Conservation (phyloP, 2,797 vertebrate genomes). For the Sebastes taczanowskii region DNA sequence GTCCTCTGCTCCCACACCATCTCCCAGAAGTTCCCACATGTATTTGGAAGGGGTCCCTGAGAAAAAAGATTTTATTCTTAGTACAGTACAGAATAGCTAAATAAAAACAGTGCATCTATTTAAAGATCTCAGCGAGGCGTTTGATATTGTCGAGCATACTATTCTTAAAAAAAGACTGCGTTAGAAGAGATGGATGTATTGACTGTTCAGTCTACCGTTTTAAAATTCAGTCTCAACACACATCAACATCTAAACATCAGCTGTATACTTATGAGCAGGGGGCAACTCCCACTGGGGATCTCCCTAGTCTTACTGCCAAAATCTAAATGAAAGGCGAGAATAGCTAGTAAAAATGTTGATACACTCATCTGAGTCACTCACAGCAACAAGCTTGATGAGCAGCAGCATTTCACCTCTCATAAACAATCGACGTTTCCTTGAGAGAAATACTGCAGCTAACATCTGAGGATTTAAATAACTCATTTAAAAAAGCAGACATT, state of each 20-base stretch:
- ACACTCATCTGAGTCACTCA: background rate
- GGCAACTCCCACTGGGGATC: background rate
- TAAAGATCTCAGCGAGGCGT: background rate
- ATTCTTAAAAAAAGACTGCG: background rate
- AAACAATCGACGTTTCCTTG: background rate
- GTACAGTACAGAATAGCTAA: background rate
- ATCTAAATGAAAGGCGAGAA: background rate
- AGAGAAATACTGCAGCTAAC: background rate
- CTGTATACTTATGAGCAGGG: too few species aligned
- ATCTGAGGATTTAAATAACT: background rate
- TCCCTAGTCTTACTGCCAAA: background rate
- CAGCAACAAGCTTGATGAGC: background rate
- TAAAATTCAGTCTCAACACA: background rate
- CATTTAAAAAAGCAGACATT: too few species aligned
- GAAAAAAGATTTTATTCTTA: slow-evolving; percentile 4
- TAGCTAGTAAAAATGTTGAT: background rate
- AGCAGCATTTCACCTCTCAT: background rate
- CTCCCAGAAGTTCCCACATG: slow-evolving; percentile 99
- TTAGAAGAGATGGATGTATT: background rate
- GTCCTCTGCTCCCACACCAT: slow-evolving; percentile 99
- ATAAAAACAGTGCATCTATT: background rate
- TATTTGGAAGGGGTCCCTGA: slow-evolving; percentile 96
- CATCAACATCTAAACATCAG: too few species aligned
- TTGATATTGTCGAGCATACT: background rate
- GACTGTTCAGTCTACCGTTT: background rate